Base-by-base conservation (phyloP, 2,888 invertebrate genomes). In the Pyrocoelia pectoralis region DNA sequence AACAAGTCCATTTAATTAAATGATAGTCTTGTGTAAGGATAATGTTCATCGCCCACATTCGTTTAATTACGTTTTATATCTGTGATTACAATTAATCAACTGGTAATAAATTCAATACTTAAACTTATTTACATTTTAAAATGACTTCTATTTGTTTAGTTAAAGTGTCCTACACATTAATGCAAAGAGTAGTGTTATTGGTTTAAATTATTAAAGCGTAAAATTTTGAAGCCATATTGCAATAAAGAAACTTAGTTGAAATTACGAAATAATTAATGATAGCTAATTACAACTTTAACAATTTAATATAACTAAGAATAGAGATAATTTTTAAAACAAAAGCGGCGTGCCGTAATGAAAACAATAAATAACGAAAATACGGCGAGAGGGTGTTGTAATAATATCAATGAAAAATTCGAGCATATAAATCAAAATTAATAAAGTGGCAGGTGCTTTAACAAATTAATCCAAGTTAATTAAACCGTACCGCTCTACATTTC, bases 381-480 rank as follows among this genome's bases (percentile, higher is more conserved):
- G 10, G n/a, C 33, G 10, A n/a, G 33, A 24, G 3, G 2, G 33
- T 12, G 15, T 41, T 46, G 24, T 14, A 19, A 29, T 29, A 53
- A 46, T 53, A 29, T 14, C 46, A 13, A 33, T 29, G 41, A 61
- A 49, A 57, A 62, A 62, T 57, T 62, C 40, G 41, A 55, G 28
- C 50, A 29, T 50, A 41, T 33, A 58, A 49, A 41, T 49, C 28
- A 38, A 55, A 62, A 56, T 56, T 62, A 57, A 62, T 62, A 57
- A 48, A 24, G 17, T 29, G 48, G 29, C 52, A 18, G 53, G 52
- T 24, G 57, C 62, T 57, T 62, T 40, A 46, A 40, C 62, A 54
- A 61, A 62, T 62, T 62, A 62, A 62, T 62, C 40, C 54, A 49
- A 54, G 68, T 64, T 69, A 69, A 69, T 69, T 67, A 66, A 69